Percentiles rank a stretch among this genome's conserved stretches.
Evolutionary conservation across 2,113 vertebrate genomes (phyloP).

Genomic region (Chaetorhynchus papuensis): DNA sequence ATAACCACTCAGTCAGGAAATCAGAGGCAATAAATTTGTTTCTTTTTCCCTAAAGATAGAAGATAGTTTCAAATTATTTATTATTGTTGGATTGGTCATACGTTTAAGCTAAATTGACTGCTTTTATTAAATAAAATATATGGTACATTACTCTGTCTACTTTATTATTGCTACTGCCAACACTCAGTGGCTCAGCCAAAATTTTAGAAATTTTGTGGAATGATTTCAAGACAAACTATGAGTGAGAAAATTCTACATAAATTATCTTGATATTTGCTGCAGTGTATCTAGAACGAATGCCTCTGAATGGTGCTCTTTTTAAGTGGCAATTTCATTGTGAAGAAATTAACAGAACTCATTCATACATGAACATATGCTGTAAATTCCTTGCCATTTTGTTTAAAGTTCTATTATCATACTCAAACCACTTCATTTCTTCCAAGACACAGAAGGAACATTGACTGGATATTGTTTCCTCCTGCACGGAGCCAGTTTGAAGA

Average conservation of each 20-base stretch:
- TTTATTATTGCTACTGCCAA: conserved; percentile 1
- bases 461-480: conserved; percentile 14
- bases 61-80: conserved; percentile 56
- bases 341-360: background rate
- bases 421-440: background rate
- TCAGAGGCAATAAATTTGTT: conserved; percentile 86
- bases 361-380: background rate
- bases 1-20: conserved; percentile 90
- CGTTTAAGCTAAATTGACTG: conserved; percentile 19
- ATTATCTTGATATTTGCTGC: background rate
- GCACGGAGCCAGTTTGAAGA: background rate
- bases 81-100: background rate
- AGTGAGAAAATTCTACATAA: background rate
- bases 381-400: background rate
- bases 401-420: background rate
- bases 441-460: conserved; percentile 40
- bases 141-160: background rate
- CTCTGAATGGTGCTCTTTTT: background rate
- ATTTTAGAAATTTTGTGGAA: background rate
- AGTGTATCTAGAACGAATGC: background rate
- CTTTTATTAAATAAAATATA: conserved; percentile 29
- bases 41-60: conserved; percentile 79
- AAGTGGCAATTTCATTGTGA: background rate
- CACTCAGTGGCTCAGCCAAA: background rate
- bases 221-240: background rate